These are phyloP conservation scores for Pampusana beccarii DNA, from an alignment of 2,113 vertebrate species.

Conservation along the genomic window DNA sequence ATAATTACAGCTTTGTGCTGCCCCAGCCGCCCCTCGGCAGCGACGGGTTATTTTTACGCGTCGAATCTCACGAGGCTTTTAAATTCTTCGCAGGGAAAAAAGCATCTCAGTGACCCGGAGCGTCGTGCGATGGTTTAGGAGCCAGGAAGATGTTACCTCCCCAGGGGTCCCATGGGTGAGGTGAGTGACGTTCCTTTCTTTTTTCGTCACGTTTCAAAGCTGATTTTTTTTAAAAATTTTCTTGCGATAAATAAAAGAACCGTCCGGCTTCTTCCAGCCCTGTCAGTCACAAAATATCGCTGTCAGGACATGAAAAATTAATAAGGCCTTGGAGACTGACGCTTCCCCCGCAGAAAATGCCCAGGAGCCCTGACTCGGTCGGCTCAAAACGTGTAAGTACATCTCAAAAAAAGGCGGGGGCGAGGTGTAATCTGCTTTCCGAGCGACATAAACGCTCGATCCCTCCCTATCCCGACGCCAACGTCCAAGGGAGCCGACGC, in stretches of 20 bases:
- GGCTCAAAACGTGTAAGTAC: not conserved
- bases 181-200: not conserved
- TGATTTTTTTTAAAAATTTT: too few species aligned
- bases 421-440: not conserved
- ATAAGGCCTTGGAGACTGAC: not conserved
- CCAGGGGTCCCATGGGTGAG: not conserved
- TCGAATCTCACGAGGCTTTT: not conserved
- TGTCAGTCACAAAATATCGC: not conserved
- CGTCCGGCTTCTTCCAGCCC: not conserved
- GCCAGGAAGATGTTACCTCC: not conserved
- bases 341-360: not conserved
- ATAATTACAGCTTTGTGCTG: not conserved
- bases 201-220: too few species aligned
- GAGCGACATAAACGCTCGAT: accelerated
- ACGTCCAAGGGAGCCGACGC: not conserved
- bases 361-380: not conserved
- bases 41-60: not conserved
- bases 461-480: not conserved
- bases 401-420: not conserved
- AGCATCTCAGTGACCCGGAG: not conserved
- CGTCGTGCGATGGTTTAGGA: accelerated
- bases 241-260: too few species aligned
- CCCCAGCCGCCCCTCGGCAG: accelerated
- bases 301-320: not conserved
- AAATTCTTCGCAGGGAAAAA: not conserved